Conservation (phyloP, 1,140 invertebrate genomes). For the Latrodectus geometricus region DNA sequence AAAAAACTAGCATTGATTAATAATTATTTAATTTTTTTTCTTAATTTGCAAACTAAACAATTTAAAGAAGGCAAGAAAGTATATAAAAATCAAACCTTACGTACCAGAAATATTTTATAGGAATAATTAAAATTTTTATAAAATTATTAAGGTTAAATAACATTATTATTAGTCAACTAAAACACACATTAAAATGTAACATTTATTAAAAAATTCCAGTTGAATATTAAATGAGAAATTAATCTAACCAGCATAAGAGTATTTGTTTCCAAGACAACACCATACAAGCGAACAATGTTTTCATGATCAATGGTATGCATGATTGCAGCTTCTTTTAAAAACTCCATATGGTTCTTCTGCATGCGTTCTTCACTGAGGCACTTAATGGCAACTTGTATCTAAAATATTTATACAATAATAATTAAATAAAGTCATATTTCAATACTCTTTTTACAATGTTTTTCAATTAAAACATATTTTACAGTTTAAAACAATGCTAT, state of each 20-base stretch:
- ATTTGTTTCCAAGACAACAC: constrained; percentile 94
- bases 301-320: constrained; percentile 98
- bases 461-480: too few species aligned
- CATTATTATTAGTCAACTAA: too few species aligned
- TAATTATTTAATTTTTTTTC: too few species aligned
- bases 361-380: constrained; percentile 92
- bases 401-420: background rate
- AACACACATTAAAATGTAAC: background rate
- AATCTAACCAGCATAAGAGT: constrained; percentile 87
- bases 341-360: constrained; percentile 95
- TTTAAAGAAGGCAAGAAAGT: too few species aligned
- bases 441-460: background rate
- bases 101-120: too few species aligned
- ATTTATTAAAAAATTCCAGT: background rate
- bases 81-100: too few species aligned
- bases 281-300: constrained; percentile 95
- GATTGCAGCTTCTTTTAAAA: constrained; percentile 96
- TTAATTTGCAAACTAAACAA: too few species aligned
- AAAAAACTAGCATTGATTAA: too few species aligned
- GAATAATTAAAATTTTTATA: too few species aligned
- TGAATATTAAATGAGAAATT: background rate
- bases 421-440: background rate
- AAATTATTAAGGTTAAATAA: too few species aligned
- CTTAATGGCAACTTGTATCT: constrained; percentile 98
- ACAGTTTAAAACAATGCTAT: too few species aligned